Conservation (phyloP, 1,140 invertebrate species). For the Bombus soroeensis region DNA sequence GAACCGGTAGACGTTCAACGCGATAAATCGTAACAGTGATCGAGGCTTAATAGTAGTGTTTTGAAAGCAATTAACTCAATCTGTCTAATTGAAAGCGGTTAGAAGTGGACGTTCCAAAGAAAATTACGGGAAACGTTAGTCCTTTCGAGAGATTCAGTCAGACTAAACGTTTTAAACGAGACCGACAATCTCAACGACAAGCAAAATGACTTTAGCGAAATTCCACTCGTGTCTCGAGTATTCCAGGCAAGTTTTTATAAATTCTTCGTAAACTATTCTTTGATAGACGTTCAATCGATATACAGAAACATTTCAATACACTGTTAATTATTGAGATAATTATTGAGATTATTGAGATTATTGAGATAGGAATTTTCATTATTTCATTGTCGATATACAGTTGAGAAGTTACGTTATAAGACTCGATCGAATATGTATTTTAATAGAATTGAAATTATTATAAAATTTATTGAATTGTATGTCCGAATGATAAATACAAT, state of each 20-base stretch:
- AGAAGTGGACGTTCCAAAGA: not conserved
- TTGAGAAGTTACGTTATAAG: not conserved
- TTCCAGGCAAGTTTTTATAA: not conserved
- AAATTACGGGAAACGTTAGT: not conserved
- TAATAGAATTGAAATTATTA: not conserved
- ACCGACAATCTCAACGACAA: not conserved
- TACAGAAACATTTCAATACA: not conserved
- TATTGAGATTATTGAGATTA: too few relatives aligned
- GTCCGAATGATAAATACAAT: too few relatives aligned
- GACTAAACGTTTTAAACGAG: not conserved
- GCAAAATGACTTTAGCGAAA: not conserved
- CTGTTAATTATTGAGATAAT: not conserved
- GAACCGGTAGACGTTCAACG: not conserved
- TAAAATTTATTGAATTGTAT: too few relatives aligned
- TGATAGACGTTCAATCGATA: not conserved
- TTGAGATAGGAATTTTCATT: not conserved
- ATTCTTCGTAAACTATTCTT: not conserved
- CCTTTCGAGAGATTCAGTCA: not conserved
- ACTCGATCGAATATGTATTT: not conserved
- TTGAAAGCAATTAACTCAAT: not conserved
- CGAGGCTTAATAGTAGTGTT: not conserved
- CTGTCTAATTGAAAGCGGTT: conserved; percentile 1
- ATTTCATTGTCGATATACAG: not conserved
- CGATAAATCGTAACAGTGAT: not conserved
- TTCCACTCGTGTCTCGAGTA: not conserved